Evolutionary conservation across 2,888 invertebrate genomes (phyloP).

Genomic region (Synanthedon vespiformis): DNA sequence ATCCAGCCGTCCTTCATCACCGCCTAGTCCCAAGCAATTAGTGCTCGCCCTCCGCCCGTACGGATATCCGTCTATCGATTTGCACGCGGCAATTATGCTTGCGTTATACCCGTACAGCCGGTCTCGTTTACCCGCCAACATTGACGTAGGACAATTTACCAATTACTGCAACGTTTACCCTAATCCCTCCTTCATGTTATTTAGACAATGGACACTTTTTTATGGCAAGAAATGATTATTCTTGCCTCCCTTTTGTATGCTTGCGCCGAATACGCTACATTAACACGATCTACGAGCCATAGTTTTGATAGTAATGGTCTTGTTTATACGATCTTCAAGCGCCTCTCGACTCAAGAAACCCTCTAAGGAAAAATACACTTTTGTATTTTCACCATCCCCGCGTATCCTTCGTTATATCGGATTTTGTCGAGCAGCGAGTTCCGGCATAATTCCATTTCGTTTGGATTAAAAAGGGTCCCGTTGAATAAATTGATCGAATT

Average conservation of each 20-base stretch:
- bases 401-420: constrained; percentile 21
- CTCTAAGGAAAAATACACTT: constrained; percentile 19
- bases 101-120: constrained; percentile 17
- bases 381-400: constrained; percentile 16
- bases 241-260: background rate
- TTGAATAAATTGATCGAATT: constrained; percentile 39
- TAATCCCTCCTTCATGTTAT: background rate
- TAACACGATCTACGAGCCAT: constrained; percentile 49
- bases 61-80: constrained; percentile 54
- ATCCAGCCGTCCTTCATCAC: constrained; percentile 28
- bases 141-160: background rate
- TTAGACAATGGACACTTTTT: background rate
- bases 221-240: background rate
- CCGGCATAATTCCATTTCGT: constrained; percentile 38
- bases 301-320: constrained; percentile 56
- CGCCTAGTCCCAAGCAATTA: constrained; percentile 35
- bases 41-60: constrained; percentile 23
- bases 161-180: constrained; percentile 2
- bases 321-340: constrained; percentile 45
- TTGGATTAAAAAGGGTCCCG: constrained; percentile 45
- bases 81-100: constrained; percentile 38
- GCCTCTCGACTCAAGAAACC: constrained; percentile 28
- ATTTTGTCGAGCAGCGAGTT: constrained; percentile 31
- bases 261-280: constrained; percentile 18
- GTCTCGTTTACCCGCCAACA: background rate